Percentiles rank a stretch among this genome's conserved stretches.
Evolutionary conservation across 1,140 invertebrate genomes (phyloP).

Genomic region (Xylocopa sonorina): DNA sequence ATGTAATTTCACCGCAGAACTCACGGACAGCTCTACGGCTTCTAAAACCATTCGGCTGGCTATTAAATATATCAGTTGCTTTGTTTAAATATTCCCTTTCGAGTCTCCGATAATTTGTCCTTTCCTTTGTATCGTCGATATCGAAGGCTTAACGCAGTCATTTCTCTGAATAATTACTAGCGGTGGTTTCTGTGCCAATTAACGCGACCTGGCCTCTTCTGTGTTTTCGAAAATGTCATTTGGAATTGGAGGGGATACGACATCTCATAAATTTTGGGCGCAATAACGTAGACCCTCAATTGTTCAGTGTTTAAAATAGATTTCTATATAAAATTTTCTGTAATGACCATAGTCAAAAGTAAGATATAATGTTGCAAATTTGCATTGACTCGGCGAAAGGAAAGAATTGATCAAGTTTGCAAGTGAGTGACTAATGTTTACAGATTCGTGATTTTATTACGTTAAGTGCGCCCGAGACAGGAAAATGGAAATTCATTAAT

Average conservation of each 20-base stretch:
- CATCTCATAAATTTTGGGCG: background rate
- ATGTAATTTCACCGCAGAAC: background rate
- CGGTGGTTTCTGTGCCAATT: background rate
- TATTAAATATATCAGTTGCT: background rate
- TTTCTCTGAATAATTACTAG: background rate
- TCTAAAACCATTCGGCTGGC: background rate
- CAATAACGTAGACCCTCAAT: background rate
- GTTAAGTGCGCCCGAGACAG: too few species aligned
- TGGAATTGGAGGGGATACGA: background rate
- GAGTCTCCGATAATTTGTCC: background rate
- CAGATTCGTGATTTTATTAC: too few species aligned
- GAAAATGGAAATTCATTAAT: too few species aligned
- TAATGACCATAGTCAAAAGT: too few species aligned
- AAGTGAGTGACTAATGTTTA: too few species aligned
- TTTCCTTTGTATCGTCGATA: background rate
- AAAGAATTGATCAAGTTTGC: background rate
- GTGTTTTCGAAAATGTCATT: too few species aligned
- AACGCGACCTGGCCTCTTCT: rapidly evolving
- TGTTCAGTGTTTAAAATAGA: too few species aligned
- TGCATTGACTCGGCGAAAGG: background rate
- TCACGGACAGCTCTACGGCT: too few species aligned
- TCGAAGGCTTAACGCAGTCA: too few species aligned
- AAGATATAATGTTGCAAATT: too few species aligned
- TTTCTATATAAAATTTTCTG: too few species aligned
- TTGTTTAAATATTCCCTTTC: background rate